A percentile compares a stretch with the other conserved stretches of the same genome.
Conservation (phyloP, 2,888 invertebrate genomes). For the Junonia oenone region DNA sequence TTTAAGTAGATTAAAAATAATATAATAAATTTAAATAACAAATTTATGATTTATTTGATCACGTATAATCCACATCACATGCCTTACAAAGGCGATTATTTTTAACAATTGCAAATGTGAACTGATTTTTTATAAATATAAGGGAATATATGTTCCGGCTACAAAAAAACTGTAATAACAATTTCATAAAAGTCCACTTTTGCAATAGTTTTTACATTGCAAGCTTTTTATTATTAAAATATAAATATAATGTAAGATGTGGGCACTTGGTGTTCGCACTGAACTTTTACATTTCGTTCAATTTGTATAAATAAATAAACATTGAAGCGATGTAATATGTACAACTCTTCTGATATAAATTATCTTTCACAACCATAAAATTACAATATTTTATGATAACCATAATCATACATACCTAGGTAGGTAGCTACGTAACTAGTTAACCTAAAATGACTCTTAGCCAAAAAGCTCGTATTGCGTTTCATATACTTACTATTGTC, state of each 20-base stretch:
- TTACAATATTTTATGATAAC: slow-evolving; percentile 34
- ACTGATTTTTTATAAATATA: not conserved
- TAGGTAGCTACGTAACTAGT: slow-evolving; percentile 22
- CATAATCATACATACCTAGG: slow-evolving; percentile 6
- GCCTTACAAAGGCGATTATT: slow-evolving; percentile 50
- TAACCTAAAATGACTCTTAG: not conserved
- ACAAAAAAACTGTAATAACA: not conserved
- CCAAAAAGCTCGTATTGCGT: not conserved
- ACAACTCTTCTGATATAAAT: slow-evolving; percentile 35
- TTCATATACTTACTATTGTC: not conserved
- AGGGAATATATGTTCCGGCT: not conserved
- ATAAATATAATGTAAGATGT: slow-evolving; percentile 14
- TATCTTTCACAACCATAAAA: slow-evolving; percentile 62
- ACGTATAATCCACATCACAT: slow-evolving; percentile 61
- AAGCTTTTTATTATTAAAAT: slow-evolving; percentile 14
- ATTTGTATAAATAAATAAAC: slow-evolving; percentile 6
- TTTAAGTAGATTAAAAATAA: not conserved
- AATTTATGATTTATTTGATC: slow-evolving; percentile 59
- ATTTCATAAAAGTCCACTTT: slow-evolving; percentile 19
- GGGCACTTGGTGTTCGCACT: slow-evolving; percentile 18
- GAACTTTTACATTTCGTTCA: slow-evolving; percentile 1
- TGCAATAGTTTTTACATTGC: slow-evolving; percentile 27
- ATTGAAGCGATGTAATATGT: slow-evolving; percentile 16
- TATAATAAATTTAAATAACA: slow-evolving; percentile 40
- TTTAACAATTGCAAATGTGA: slow-evolving; percentile 32